Evolutionary conservation across 2,797 vertebrate genomes (phyloP).

Genomic region (Sebastes flavidus): DNA sequence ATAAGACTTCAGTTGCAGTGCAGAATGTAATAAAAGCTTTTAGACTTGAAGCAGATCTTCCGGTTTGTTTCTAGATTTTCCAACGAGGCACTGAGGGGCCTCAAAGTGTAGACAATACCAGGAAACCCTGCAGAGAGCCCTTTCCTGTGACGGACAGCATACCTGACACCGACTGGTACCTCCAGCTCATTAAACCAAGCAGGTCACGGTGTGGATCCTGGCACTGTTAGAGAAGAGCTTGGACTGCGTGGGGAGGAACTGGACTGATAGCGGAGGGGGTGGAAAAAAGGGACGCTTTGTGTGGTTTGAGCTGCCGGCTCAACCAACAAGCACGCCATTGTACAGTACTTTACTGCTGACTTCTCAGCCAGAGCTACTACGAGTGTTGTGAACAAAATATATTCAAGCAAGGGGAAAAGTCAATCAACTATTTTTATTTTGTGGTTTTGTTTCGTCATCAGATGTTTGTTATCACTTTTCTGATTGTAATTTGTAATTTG

Average conservation of each 20-base stretch:
- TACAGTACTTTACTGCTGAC: not conserved
- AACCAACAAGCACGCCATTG: constrained; percentile 36
- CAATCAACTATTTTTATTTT: not conserved
- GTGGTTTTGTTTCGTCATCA: not conserved
- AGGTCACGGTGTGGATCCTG: not conserved
- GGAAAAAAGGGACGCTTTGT: constrained; percentile 28
- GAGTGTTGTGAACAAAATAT: not conserved
- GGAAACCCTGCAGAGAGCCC: constrained; percentile 5
- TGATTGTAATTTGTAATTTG: not conserved
- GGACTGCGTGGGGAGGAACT: not conserved
- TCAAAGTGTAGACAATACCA: constrained; percentile 24
- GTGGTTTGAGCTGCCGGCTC: not conserved
- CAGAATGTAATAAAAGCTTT: not conserved
- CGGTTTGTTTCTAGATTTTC: not conserved
- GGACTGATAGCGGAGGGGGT: not conserved
- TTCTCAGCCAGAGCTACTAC: not conserved
- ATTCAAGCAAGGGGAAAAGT: not conserved
- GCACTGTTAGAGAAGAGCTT: not conserved
- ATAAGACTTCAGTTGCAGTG: no score
- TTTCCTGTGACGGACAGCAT: not conserved
- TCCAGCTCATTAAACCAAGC: not conserved
- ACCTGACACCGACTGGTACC: not conserved
- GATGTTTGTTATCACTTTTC: no score
- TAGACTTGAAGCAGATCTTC: not conserved
- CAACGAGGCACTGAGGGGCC: not conserved